Percentiles rank a stretch among this genome's conserved stretches.
Conservation (phyloP, 2,113 vertebrate species). For the Dipodomys spectabilis region DNA sequence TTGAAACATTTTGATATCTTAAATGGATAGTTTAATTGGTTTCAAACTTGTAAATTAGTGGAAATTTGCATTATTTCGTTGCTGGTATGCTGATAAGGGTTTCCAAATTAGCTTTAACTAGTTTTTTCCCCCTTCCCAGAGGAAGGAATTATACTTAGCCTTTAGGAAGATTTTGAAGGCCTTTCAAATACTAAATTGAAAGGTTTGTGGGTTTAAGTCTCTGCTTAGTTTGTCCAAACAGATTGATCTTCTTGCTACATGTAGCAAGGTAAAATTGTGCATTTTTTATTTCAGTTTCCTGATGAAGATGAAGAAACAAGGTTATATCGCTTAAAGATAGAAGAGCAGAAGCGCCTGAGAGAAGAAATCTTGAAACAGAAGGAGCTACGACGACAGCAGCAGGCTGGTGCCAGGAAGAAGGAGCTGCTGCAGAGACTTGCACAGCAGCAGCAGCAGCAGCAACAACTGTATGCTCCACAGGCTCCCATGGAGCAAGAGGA, state of each 20-base stretch:
- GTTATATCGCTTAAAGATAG: conserved; percentile 96
- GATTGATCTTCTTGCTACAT: neutral
- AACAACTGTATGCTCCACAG: conserved; percentile 74
- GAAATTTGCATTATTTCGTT: conserved; percentile 79
- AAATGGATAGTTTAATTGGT: conserved; percentile 87
- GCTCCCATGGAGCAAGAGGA: conserved; percentile 80
- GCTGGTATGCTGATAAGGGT: conserved; percentile 81
- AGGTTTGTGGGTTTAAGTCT: neutral
- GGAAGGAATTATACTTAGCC: conserved; percentile 62
- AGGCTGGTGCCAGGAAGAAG: conserved; percentile 95
- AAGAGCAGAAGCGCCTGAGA: conserved; percentile 96
- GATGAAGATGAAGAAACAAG: conserved; percentile 97
- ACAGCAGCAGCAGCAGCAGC: conserved; percentile 87
- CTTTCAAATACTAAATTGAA: conserved; percentile 67
- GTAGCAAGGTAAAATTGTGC: neutral
- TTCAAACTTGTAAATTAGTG: conserved; percentile 86
- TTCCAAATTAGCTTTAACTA: conserved; percentile 71
- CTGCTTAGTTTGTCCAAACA: neutral
- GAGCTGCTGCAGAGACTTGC: conserved; percentile 94
- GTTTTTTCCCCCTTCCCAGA: neutral
- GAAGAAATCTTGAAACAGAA: conserved; percentile 96
- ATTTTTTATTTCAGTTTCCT: conserved; percentile 87
- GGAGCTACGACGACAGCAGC: conserved; percentile 96
- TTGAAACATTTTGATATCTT: conserved; percentile 86
- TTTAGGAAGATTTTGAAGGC: conserved; percentile 55